A percentile compares a stretch with the other conserved stretches of the same genome.
phyloP scores from a whole-genome alignment of 1,140 invertebrate species.

The Drosophila asahinai region DNA sequence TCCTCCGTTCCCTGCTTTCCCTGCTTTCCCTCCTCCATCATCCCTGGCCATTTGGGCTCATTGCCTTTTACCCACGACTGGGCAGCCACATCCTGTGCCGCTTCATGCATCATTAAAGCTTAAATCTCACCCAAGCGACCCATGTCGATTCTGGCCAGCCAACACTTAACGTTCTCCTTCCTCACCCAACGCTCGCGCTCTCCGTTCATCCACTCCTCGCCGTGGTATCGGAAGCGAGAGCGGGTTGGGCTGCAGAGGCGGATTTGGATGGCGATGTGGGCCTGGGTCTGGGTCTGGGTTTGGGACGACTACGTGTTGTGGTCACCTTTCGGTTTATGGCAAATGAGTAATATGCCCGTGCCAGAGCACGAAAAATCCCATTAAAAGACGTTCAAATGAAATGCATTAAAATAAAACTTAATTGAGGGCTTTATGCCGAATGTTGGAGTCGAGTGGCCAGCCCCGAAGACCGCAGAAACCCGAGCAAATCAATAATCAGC shows the following conservation, averaged over 20 bases:
- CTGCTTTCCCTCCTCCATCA: constrained; percentile 26
- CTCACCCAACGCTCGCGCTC: constrained; percentile 25
- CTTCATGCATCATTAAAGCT: constrained; percentile 84
- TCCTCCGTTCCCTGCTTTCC: neutral
- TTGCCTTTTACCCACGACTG: constrained; percentile 83
- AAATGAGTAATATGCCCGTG: constrained; percentile 77
- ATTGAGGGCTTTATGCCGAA: constrained; percentile 70
- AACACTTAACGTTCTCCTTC: constrained; percentile 70
- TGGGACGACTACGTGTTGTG: constrained; percentile 72
- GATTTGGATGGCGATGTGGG: constrained; percentile 21
- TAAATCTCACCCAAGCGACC: constrained; percentile 82
- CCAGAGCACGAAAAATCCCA: constrained; percentile 70
- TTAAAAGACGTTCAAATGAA: constrained; percentile 82
- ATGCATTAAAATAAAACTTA: constrained; percentile 83
- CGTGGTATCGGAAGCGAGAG: constrained; percentile 11
- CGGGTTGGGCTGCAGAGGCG: constrained; percentile 9
- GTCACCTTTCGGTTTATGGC: constrained; percentile 81
- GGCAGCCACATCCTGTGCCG: constrained; percentile 82
- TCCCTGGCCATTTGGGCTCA: constrained; percentile 69
- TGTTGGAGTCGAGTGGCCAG: constrained; percentile 27
- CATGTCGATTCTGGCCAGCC: constrained; percentile 74
- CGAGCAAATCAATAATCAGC: constrained; percentile 75
- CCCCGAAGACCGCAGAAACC: constrained; percentile 49
- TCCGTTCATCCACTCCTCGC: constrained; percentile 19
- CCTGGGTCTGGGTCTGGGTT: constrained; percentile 5